Evolutionary conservation across 2,888 invertebrate genomes (phyloP).

Genomic region (Tenodera sinensis): DNA sequence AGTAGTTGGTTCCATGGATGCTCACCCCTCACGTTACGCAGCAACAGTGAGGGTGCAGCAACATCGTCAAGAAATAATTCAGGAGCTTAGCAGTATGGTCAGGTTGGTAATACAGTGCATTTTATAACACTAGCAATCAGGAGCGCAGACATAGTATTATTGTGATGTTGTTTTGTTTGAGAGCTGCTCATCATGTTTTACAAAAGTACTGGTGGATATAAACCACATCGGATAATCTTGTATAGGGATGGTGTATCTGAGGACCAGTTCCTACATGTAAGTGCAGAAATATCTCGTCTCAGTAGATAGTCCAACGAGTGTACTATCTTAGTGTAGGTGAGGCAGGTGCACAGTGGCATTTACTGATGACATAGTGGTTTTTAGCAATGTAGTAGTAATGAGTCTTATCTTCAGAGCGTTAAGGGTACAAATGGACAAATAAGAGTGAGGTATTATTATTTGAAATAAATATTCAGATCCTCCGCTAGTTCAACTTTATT

Average conservation of each 20-base stretch:
- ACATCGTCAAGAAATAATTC: slow-evolving; percentile 97
- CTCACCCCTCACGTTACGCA: slow-evolving; percentile 97
- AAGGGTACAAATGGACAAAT: too few relatives aligned
- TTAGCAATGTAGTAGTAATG: too few relatives aligned
- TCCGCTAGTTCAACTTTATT: too few relatives aligned
- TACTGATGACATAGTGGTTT: too few relatives aligned
- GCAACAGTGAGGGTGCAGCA: slow-evolving; percentile 98
- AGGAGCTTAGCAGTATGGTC: slow-evolving; percentile 98
- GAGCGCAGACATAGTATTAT: too few relatives aligned
- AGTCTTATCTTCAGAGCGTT: too few relatives aligned
- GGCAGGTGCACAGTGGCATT: too few relatives aligned
- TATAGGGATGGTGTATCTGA: slow-evolving; percentile 99
- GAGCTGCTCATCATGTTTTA: slow-evolving; percentile 99
- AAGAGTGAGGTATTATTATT: too few relatives aligned
- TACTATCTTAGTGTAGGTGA: too few relatives aligned
- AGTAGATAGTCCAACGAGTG: too few relatives aligned
- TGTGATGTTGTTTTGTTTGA: neutral
- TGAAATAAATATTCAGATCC: too few relatives aligned
- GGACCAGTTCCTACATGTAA: slow-evolving; percentile 91
- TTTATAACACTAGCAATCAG: neutral
- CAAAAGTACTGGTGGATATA: slow-evolving; percentile 97
- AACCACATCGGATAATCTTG: slow-evolving; percentile 97
- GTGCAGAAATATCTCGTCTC: too few relatives aligned
- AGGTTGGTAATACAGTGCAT: slow-evolving; percentile 47
- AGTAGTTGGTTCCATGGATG: slow-evolving; percentile 99